A percentile compares a stretch with the other conserved stretches of the same genome.
phyloP scores from a whole-genome alignment of 2,888 invertebrate genomes.

The Drosophila nr. fundita region DNA sequence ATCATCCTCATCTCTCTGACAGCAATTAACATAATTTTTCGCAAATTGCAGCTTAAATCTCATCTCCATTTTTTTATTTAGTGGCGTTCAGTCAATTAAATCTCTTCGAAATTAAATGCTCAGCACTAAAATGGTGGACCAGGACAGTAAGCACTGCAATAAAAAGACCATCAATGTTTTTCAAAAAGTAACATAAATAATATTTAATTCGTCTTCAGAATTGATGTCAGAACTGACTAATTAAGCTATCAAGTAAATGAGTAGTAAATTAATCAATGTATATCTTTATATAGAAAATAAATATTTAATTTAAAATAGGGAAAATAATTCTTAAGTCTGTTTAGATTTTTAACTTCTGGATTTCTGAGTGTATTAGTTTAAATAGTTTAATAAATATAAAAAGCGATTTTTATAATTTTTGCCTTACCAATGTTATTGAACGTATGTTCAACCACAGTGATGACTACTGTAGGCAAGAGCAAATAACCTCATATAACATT shows the following conservation, averaged over 20 bases:
- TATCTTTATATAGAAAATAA: not conserved
- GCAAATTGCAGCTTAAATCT: constrained; percentile 77
- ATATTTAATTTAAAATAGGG: not conserved
- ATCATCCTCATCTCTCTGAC: not conserved
- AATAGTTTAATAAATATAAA: not conserved
- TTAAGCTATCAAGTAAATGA: not conserved
- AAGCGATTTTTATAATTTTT: not conserved
- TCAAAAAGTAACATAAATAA: not conserved
- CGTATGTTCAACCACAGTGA: not conserved
- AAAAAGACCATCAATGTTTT: not conserved
- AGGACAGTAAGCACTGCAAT: constrained; percentile 27
- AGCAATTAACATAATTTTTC: constrained; percentile 77
- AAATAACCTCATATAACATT: constrained; percentile 7
- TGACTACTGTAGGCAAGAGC: constrained; percentile 37
- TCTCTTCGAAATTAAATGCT: constrained; percentile 63
- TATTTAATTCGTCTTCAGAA: not conserved
- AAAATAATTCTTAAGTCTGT: not conserved
- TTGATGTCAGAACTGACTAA: not conserved
- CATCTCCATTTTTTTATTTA: constrained; percentile 64
- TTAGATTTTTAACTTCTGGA: accelerated
- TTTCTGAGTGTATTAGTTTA: not conserved
- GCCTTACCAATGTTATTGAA: not conserved
- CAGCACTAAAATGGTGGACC: constrained; percentile 28
- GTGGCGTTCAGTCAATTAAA: constrained; percentile 71
- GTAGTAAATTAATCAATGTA: not conserved